Conservation (phyloP, 2,888 invertebrate species). For the Acrocyrtus sp. region DNA sequence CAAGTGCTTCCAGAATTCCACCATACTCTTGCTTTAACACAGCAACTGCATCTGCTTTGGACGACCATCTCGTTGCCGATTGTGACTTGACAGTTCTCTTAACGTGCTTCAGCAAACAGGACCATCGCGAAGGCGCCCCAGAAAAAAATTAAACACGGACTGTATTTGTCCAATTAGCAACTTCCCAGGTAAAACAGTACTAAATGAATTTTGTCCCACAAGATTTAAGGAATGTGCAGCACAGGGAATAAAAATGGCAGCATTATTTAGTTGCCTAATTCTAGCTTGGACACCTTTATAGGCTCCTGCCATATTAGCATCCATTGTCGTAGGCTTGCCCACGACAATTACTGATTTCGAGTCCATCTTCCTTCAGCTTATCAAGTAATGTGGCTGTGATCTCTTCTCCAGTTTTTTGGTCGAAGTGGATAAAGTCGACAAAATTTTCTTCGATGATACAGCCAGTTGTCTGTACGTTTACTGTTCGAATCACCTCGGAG, state of each 20-base stretch:
- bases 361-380: neutral
- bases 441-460: constrained; percentile 31
- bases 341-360: constrained; percentile 27
- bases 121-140: too few species aligned
- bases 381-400: constrained; percentile 2
- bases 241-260: constrained; percentile 10
- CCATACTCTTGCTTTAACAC: too few species aligned
- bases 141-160: too few species aligned
- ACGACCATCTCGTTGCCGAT: neutral
- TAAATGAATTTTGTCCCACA: too few species aligned
- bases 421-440: neutral
- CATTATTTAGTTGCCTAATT: neutral
- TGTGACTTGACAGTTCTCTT: neutral
- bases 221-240: constrained; percentile 21
- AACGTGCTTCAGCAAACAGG: too few species aligned
- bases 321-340: constrained; percentile 44
- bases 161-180: too few species aligned
- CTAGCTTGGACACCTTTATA: constrained; percentile 32
- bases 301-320: constrained; percentile 35
- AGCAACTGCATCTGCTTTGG: neutral
- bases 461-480: neutral
- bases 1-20: too few species aligned
- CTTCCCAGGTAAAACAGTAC: too few species aligned
- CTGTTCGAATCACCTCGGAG: constrained; percentile 21
- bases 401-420: constrained; percentile 14